Base-by-base conservation (phyloP, 1,140 invertebrate species). In the Drosophila teissieri region DNA sequence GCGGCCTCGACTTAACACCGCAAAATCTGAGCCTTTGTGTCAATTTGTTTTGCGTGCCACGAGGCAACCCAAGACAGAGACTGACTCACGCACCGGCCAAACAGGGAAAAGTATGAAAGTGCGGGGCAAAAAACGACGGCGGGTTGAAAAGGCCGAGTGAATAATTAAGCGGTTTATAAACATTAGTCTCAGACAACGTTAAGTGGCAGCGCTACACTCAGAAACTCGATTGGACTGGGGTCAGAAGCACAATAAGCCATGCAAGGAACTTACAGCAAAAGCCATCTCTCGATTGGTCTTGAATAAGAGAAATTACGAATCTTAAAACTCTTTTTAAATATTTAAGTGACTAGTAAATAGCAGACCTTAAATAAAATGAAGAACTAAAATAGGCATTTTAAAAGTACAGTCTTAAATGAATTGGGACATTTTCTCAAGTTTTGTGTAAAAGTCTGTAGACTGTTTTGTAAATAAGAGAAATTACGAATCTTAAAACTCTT, bases 151-250 rank as follows among this genome's bases (percentile, higher is more conserved):
- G 85, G 84, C 62, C 84, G 89, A 89, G 84, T 89, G 84, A 88
- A 84, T 88, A 89, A 88, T 88, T 88, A 88, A 88, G 84, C 84
- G 84, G 84, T 89, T 89, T 89, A 89, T 84, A 89, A 89, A 89
- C 84, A 89, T 89, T 89, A 89, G 84, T 88, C 84, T 89, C 80
- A 73, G 72, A 65, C 82, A 73, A 42, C 37, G 65, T 49, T 57
- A 57, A 70, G 65, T 70, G 65, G 44, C 44, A 36, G 44, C 39
- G 27, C 36, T 53, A 68, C 64, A 72, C 68, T 27, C 36, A 36
- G 44, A 40, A 45, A 34, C 14, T 17, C 15, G 15, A 51, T 27
- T 22, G n/a, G 22, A 31, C 14, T 27, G 1, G 0, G 45, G 22
- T 27, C 6, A n/a, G 7, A 2, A 22, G 4, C 1, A 45, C 44